These are phyloP conservation scores for Heliothis subflexa DNA, from an alignment of 1,140 invertebrate species.

Conservation along the genomic window DNA sequence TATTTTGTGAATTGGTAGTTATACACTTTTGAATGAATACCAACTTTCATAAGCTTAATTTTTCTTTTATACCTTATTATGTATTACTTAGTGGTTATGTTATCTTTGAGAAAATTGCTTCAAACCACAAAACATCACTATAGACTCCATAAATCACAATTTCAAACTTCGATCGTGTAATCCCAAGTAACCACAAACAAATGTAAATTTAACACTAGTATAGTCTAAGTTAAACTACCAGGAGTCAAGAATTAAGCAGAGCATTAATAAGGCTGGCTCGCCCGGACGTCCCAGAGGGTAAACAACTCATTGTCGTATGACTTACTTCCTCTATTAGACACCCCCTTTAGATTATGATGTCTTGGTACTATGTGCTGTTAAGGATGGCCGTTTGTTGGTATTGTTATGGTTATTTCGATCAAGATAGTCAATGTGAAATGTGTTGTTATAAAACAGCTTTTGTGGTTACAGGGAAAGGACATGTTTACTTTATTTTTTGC, in stretches of 20 bases:
- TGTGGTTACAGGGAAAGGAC: too few species aligned
- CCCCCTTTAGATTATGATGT: constrained; percentile 20
- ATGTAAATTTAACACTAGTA: constrained; percentile 38
- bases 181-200: constrained; percentile 27
- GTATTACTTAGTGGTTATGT: too few species aligned
- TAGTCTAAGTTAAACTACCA: constrained; percentile 40
- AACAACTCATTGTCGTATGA: constrained; percentile 45
- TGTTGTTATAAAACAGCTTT: neutral
- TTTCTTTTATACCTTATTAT: too few species aligned
- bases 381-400: constrained; percentile 8
- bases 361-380: constrained; percentile 23
- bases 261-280: constrained; percentile 51
- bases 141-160: constrained; percentile 3
- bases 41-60: too few species aligned
- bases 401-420: neutral
- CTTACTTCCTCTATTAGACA: constrained; percentile 40
- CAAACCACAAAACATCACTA: neutral
- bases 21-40: too few species aligned
- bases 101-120: constrained; percentile 6
- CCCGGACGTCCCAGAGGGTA: constrained; percentile 38
- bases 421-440: neutral
- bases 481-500: too few species aligned
- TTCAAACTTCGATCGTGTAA: constrained; percentile 34
- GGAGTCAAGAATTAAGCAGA: constrained; percentile 53
- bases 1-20: neutral